Evolutionary conservation across 2,888 invertebrate genomes (phyloP), one percentile per base, ranked within the genome.

Genomic region (Poecilobothrus nobilitatus): DNA sequence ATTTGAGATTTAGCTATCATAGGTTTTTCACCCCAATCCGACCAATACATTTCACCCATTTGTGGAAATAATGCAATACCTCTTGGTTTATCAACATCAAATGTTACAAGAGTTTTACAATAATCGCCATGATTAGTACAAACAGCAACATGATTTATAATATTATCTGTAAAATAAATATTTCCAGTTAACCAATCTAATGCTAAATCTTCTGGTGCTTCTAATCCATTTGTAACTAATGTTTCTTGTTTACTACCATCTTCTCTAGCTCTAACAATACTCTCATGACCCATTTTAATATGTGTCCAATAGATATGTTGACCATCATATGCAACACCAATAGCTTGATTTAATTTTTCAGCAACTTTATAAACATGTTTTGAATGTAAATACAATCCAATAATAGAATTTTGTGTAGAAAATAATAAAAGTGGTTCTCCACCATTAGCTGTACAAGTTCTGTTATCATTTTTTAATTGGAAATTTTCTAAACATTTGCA

Each of bases 11-110:
- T 83, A 74, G 90, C 91, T 73, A 97, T 94, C 76, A 90, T 85
- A 0, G 91, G 87, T 12, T 82, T 83, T 0, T 80, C 75, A 5
- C 92, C 92, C 91, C 93, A 95, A 79, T 97, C 95, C 0, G 92
- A 89, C 95, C 96, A 97, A 81, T 89, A 97, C 88, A 97, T 90
- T 74, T 82, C 89, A 86, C 92, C 91, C 44, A 85, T 83, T 67
- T 78, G 76, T 0, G 91, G 90, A 82, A 91, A 84, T 9, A 93
- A 80, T 0, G 86, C 89, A 67, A 93, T 84, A 63, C 87, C 90
- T 72, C 88, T 84, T 0, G 92, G 89, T 75, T 86, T 90, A 69
- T 88, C 84, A 6, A 86, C 84, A 68, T 86, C 83, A 63, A 86
- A 81, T 1, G 86, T 86, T 21, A 87, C 81, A 33, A 93, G 77